A percentile compares a stretch with the other conserved stretches of the same genome.
Conservation (phyloP, 1,140 invertebrate species). For the Drosophila bipectinata region DNA sequence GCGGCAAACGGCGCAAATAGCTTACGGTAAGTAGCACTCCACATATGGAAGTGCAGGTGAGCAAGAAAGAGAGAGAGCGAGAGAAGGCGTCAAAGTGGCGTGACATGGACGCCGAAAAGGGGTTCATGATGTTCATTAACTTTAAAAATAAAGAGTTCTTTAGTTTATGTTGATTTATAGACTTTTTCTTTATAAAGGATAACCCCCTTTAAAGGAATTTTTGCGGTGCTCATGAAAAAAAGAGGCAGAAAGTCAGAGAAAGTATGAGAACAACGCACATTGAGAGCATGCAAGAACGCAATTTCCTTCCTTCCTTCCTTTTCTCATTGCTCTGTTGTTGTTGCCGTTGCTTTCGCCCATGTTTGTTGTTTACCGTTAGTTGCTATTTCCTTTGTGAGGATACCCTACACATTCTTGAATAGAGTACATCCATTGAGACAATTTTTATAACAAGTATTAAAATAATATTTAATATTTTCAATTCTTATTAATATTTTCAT, state of each 20-base stretch:
- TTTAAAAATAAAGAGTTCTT: too few species aligned
- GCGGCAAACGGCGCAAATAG: conserved; percentile 91
- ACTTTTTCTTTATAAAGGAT: too few species aligned
- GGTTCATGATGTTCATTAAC: too few species aligned
- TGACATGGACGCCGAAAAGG: too few species aligned
- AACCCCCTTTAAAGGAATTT: neutral
- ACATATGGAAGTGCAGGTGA: conserved; percentile 21
- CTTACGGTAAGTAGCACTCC: conserved; percentile 87
- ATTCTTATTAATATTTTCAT: neutral
- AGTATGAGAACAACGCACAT: conserved; percentile 5
- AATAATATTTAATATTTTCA: neutral
- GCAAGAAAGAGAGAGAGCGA: neutral
- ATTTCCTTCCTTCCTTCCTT: conserved; percentile 47
- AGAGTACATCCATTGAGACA: neutral
- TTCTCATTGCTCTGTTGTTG: conserved; percentile 5
- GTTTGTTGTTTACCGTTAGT: conserved; percentile 45
- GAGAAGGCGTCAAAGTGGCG: neutral
- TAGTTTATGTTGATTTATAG: too few species aligned
- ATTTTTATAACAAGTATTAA: neutral
- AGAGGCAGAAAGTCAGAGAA: neutral
- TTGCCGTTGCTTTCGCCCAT: conserved; percentile 10
- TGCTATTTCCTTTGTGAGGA: conserved; percentile 35
- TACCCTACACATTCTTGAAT: conserved; percentile 29
- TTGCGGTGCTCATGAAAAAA: neutral
- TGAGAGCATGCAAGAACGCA: conserved; percentile 48